Conservation (phyloP, 2,113 vertebrate species). For the Sciurus niger region DNA sequence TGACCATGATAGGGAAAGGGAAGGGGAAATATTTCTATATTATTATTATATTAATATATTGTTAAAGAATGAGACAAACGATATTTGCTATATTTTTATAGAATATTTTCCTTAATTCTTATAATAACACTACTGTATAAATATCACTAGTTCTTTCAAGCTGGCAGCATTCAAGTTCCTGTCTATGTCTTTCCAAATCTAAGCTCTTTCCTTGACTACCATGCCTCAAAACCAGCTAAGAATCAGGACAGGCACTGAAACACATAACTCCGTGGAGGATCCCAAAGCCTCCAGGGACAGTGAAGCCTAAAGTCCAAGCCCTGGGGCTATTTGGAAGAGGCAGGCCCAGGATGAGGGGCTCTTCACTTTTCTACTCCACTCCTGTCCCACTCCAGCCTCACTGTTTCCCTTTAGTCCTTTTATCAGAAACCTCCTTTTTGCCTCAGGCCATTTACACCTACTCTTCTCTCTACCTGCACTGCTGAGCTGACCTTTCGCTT, state of each 20-base stretch:
- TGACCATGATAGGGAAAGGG: background rate
- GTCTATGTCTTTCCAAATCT: background rate
- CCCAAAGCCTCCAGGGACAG: background rate
- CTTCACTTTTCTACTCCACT: background rate
- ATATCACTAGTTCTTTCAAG: background rate
- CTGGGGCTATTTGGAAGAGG: background rate
- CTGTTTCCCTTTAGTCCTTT: background rate
- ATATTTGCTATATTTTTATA: background rate
- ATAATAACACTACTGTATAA: background rate
- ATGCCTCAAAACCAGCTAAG: background rate
- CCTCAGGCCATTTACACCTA: background rate
- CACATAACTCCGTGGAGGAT: background rate
- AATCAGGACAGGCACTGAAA: background rate
- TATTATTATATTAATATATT: rapidly evolving
- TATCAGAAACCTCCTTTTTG: background rate
- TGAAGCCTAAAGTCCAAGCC: background rate
- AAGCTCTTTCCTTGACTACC: background rate
- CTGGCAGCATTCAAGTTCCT: background rate
- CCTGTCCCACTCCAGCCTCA: background rate
- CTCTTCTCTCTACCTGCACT: background rate
- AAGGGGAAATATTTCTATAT: rapidly evolving
- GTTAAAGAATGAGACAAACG: background rate
- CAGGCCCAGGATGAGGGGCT: background rate
- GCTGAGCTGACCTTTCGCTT: background rate
- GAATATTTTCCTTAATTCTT: background rate